Evolutionary conservation across 2,113 vertebrate species (phyloP), one percentile per base, ranked within the genome.

Genomic region (Vanacampus margaritifer): DNA sequence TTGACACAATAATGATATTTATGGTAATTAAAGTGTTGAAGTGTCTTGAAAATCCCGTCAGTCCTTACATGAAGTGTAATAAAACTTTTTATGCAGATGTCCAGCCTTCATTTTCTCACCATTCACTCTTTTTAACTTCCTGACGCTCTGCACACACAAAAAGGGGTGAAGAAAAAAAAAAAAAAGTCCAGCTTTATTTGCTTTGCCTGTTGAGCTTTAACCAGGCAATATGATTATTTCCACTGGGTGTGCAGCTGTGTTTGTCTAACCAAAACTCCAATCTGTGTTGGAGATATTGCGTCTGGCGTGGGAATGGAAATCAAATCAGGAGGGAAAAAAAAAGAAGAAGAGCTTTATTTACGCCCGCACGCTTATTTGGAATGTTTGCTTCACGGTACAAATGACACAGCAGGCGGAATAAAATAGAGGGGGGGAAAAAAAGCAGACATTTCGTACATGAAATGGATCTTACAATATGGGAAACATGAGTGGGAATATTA

Each of bases 151-250:
- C n/a, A 24, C 23, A 28, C 51, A 13, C 54, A 36, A 74, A 54
- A 61, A 13, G 11, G 58, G 1, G 35, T 14, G 32, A 5, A 12
- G 10, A 41, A 2, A 11, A 41, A 58, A 61, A 28, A 76, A 57
- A 58, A 62, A 39, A 39, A 69, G 70, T 4, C 39, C 13, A 0
- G 53, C 10, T 75, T 60, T 84, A 77, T 86, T 80, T 72, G 61
- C 79, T 80, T 23, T 37, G 74, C 26, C 51, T 78, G 66, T 72
- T 73, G 63, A 71, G 61, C 59, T 84, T 88, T 81, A 84, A 84
- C 81, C 74, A 84, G 74, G 75, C 84, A 76, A 67, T 69, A 51
- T 74, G 80, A 86, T 80, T 79, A 78, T 81, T 82, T 74, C 39
- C 77, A 69, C 71, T 71, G 76, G 58, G 67, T 45, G 19, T 68